Evolutionary conservation across 2,888 invertebrate species (phyloP).

Genomic region (Nudaria mundana): DNA sequence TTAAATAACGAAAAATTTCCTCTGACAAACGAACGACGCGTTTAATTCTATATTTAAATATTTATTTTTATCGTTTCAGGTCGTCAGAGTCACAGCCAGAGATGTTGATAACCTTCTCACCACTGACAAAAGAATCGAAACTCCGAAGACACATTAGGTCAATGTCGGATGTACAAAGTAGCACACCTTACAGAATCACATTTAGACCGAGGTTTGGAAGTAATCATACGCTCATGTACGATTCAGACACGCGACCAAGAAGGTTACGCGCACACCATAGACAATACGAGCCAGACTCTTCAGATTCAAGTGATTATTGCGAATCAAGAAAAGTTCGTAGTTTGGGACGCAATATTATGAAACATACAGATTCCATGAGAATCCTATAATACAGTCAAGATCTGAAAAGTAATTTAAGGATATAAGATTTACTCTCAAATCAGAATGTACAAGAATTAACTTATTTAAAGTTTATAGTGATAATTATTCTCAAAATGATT

Average conservation of each 20-base stretch:
- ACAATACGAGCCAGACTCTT: slow-evolving; percentile 55
- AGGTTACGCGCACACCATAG: slow-evolving; percentile 53
- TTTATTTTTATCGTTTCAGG: slow-evolving; percentile 51
- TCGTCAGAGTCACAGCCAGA: slow-evolving; percentile 54
- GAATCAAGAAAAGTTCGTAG: slow-evolving; percentile 54
- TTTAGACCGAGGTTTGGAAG: slow-evolving; percentile 59
- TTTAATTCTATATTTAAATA: slow-evolving; percentile 4
- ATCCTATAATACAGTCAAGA: slow-evolving; percentile 54
- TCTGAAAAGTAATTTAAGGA: slow-evolving; percentile 30
- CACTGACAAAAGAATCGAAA: slow-evolving; percentile 67
- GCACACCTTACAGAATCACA: slow-evolving; percentile 64
- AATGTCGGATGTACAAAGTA: slow-evolving; percentile 75
- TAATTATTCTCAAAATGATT: neutral
- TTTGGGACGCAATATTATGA: slow-evolving; percentile 64
- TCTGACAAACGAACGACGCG: neutral
- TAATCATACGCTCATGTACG: slow-evolving; percentile 62
- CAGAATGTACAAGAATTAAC: neutral
- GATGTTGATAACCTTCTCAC: slow-evolving; percentile 49
- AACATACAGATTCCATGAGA: slow-evolving; percentile 73
- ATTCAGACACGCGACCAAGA: slow-evolving; percentile 66
- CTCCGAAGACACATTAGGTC: slow-evolving; percentile 68
- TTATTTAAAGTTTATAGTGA: neutral
- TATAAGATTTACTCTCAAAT: slow-evolving; percentile 2
- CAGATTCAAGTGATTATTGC: slow-evolving; percentile 66
- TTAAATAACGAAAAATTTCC: slow-evolving; percentile 5